Conservation (phyloP, 1,140 invertebrate genomes). For the Euwallacea fornicatus region DNA sequence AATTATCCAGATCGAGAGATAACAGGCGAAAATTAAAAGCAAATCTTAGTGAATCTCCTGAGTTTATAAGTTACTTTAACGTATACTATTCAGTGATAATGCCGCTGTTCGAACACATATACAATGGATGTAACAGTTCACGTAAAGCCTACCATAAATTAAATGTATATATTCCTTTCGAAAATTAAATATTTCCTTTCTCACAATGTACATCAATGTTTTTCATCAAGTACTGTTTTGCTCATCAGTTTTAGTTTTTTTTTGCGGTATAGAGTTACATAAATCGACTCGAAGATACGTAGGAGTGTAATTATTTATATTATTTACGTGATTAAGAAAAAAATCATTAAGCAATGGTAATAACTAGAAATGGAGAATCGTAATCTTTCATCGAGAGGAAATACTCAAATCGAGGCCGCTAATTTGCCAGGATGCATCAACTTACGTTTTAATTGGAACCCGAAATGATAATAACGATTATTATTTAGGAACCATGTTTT, state of each 20-base stretch:
- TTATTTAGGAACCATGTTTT: background rate
- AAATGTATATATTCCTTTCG: background rate
- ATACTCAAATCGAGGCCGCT: constrained; percentile 4
- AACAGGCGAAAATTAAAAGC: background rate
- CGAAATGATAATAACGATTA: constrained; percentile 1
- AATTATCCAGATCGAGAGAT: no score
- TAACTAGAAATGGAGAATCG: no score
- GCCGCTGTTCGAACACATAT: constrained; percentile 1
- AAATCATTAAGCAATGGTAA: background rate
- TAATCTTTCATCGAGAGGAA: background rate
- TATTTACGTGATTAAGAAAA: background rate
- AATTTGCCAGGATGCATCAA: background rate
- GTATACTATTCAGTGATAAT: background rate
- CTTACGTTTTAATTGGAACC: constrained; percentile 5
- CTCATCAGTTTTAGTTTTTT: no score
- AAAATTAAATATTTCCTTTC: no score
- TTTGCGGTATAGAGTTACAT: no score
- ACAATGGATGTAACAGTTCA: constrained; percentile 6
- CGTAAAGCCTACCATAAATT: background rate
- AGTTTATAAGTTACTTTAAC: background rate
- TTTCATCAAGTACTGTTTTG: no score
- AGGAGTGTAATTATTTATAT: no score
- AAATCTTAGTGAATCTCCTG: background rate
- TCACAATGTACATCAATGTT: no score
- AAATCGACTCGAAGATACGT: no score